Percentiles rank a stretch among this genome's conserved stretches.
Evolutionary conservation across 2,797 vertebrate genomes (phyloP).

Genomic region (Apodemus agrarius): DNA sequence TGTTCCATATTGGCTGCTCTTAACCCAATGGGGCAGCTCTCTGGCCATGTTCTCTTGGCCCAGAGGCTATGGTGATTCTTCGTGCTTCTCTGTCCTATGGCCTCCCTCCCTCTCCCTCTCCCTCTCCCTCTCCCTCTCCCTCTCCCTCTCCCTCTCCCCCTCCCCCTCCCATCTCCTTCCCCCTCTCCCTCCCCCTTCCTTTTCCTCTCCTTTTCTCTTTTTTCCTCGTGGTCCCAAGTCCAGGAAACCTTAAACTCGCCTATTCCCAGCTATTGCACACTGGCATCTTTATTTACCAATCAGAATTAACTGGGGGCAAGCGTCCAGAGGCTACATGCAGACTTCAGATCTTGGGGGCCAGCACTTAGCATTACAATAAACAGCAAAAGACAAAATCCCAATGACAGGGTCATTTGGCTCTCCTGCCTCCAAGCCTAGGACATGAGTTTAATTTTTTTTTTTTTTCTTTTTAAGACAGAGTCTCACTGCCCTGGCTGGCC

Average conservation of each 20-base stretch:
- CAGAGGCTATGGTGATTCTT: neutral
- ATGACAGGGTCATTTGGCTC: neutral
- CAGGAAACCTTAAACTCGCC: neutral
- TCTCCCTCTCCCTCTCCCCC: too few species aligned
- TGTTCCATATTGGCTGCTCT: neutral
- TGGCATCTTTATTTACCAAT: neutral
- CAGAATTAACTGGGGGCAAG: neutral
- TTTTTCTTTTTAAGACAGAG: neutral
- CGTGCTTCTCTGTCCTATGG: neutral
- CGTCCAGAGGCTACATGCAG: neutral
- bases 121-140: too few species aligned
- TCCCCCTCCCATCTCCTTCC: rapidly evolving
- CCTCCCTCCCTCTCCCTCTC: too few species aligned
- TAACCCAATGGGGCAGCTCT: neutral
- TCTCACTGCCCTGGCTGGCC: neutral
- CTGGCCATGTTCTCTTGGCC: neutral
- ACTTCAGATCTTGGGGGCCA: neutral
- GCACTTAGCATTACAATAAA: neutral
- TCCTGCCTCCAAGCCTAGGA: neutral
- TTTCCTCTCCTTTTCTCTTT: neutral
- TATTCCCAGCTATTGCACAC: neutral
- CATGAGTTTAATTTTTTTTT: neutral
- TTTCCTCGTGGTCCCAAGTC: neutral
- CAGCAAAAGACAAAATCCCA: neutral
- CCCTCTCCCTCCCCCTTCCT: too few species aligned